phyloP scores from a whole-genome alignment of 2,113 vertebrate genomes.

The Phainopepla nitens region DNA sequence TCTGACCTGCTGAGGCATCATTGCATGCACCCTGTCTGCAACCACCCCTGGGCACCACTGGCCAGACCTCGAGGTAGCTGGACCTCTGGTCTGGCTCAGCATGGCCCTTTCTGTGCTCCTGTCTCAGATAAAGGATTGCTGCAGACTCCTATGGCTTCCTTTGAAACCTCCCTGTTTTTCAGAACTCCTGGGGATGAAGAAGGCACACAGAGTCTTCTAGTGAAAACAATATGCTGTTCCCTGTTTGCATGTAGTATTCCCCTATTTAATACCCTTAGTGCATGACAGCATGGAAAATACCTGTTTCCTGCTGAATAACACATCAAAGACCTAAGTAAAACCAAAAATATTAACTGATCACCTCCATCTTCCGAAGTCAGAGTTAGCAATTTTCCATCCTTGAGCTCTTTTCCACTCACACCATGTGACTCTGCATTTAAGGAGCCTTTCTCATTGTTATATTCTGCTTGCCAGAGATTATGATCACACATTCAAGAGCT shows the following conservation, averaged over 20 bases:
- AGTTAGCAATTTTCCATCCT: background rate
- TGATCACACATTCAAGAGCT: background rate
- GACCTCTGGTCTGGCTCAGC: background rate
- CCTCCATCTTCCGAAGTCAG: background rate
- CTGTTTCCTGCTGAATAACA: background rate
- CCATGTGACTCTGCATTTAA: background rate
- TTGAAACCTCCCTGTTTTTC: background rate
- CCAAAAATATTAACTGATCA: background rate
- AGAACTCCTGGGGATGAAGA: background rate
- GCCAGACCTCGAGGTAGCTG: fast-evolving
- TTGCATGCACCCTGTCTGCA: background rate
- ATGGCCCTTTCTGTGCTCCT: background rate
- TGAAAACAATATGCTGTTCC: background rate
- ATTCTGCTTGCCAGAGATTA: background rate
- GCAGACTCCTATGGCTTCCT: background rate
- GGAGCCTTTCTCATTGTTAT: background rate
- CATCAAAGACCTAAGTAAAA: background rate
- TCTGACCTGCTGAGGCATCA: background rate
- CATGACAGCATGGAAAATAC: background rate
- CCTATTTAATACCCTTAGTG: background rate
- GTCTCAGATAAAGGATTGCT: background rate
- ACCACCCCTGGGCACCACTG: background rate
- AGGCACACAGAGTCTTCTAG: background rate
- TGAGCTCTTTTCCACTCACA: background rate
- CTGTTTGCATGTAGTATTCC: background rate